phyloP scores from a whole-genome alignment of 2,797 vertebrate species.

The Australoheros facetus region DNA sequence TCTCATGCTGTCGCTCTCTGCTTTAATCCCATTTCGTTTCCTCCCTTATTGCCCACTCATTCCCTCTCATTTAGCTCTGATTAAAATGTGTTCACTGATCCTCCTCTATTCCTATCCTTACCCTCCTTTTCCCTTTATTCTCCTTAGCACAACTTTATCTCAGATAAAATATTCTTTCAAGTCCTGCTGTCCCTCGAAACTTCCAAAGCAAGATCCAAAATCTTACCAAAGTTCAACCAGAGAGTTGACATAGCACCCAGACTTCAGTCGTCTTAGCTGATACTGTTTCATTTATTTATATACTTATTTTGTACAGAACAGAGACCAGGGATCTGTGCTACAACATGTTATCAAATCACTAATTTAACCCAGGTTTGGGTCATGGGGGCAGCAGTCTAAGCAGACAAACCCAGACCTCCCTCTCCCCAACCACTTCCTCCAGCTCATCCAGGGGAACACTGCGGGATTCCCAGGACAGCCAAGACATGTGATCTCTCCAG shows the following conservation, averaged over 20 bases:
- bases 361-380: not conserved
- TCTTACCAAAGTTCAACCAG: not conserved
- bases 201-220: not conserved
- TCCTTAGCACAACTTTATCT: not conserved
- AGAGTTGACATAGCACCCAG: not conserved
- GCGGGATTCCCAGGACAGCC: not conserved
- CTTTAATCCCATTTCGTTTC: conserved; percentile 60
- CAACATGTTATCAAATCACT: not conserved
- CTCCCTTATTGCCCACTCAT: conserved; percentile 64
- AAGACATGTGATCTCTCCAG: not conserved
- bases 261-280: not conserved
- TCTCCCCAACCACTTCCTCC: not conserved
- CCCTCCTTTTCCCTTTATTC: conserved; percentile 9
- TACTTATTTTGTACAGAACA: not conserved
- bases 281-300: not conserved
- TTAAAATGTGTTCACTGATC: conserved; percentile 64
- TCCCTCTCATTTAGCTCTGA: conserved; percentile 68
- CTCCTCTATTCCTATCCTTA: conserved; percentile 16
- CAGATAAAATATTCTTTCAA: not conserved
- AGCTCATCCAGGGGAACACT: not conserved
- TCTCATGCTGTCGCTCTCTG: conserved; percentile 19
- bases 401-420: not conserved
- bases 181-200: not conserved
- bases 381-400: not conserved
- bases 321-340: not conserved